Evolutionary conservation across 1,140 invertebrate genomes (phyloP), one percentile per base, ranked within the genome.

Genomic region (Trachelipus rathkii): DNA sequence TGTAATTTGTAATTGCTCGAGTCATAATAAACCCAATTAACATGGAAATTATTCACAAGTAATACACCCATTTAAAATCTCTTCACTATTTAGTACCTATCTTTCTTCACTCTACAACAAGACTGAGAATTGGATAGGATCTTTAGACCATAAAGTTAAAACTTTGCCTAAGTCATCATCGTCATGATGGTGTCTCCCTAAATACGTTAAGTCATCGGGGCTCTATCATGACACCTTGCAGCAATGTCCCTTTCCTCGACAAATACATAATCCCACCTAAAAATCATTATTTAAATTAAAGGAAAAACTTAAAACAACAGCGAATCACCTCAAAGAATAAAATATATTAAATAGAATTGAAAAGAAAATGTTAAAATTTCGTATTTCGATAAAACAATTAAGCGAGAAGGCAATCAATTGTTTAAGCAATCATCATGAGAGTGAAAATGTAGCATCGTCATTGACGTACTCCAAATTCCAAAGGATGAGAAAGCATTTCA

Each of bases 181-280:
- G 50, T 60, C 50, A 60, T 60, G 50, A 60, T 60, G 50, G 50
- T 60, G 50, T 60, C 50, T 60, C 50, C 50, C 50, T 60, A 60
- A 60, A 60, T 60, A 60, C 50, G 50, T 60, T 60, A 60, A 60
- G 50, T 60, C 50, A 60, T 60, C 19, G 50, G 50, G 50, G 50
- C 19, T 60, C 50, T 19, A 60, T 60, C 50, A 60, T 60, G 50
- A 60, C 50, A 60, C 50, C 50, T 60, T 60, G 50, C 50, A 60
- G 50, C 50, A 13, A 60, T 60, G 50, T 60, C 50, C 50, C 50
- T 60, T 13, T 60, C 50, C 2, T 15, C 50, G 50, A 19, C 19
- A 19, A 15, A 19, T 19, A 60, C 8, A 60, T 8, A 13, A 60
- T 19, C 19, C 50, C 1, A 19, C 19, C 50, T 33, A 33, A 60